Evolutionary conservation across 2,888 invertebrate genomes (phyloP).

Genomic region (Chymomyza amoena): DNA sequence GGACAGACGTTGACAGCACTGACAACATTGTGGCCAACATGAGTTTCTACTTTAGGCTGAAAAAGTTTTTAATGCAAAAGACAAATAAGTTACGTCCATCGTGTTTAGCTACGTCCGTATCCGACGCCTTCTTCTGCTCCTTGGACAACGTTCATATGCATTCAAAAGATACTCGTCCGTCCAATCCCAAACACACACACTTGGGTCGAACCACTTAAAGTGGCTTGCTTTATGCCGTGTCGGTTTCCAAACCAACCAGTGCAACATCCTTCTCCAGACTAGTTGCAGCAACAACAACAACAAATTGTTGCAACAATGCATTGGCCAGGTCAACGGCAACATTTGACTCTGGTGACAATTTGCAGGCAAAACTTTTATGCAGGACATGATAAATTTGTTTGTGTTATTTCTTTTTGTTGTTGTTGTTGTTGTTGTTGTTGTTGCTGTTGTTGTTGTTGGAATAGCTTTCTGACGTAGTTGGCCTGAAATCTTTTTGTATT

Average conservation of each 20-base stretch:
- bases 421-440: slow-evolving; percentile 19
- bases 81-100: slow-evolving; percentile 42
- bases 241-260: background rate
- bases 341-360: slow-evolving; percentile 52
- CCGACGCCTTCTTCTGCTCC: too few species aligned
- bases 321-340: slow-evolving; percentile 21
- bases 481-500: slow-evolving; percentile 28
- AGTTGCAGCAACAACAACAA: background rate
- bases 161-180: background rate
- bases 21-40: slow-evolving; percentile 55
- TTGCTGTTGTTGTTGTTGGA: slow-evolving; percentile 21
- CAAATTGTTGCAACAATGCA: background rate
- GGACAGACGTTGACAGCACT: slow-evolving; percentile 41
- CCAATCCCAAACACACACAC: background rate
- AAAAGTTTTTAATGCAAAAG: slow-evolving; percentile 60
- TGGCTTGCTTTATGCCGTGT: background rate
- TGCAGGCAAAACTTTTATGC: slow-evolving; percentile 47
- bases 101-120: background rate
- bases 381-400: slow-evolving; percentile 26
- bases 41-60: slow-evolving; percentile 65
- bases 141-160: background rate
- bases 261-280: background rate
- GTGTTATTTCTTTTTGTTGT: slow-evolving; percentile 8
- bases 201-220: background rate
- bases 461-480: slow-evolving; percentile 3